Conservation (phyloP, 2,888 invertebrate genomes). For the Malacosoma neustria region DNA sequence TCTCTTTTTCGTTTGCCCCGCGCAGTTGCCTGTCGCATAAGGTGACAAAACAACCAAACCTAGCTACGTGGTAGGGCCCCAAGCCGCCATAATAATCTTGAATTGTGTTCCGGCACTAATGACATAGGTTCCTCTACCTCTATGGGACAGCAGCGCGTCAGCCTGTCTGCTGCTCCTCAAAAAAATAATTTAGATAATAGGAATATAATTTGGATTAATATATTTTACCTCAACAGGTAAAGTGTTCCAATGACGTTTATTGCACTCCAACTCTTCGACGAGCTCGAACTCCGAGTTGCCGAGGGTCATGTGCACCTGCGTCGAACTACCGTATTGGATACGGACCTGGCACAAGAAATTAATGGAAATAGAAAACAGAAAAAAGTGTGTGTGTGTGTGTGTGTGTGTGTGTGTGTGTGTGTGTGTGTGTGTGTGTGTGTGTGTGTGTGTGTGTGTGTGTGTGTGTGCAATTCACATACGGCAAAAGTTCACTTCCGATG, state of each 20-base stretch:
- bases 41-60: too few species aligned
- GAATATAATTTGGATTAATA: background rate
- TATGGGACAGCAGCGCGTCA: too few species aligned
- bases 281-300: conserved; percentile 80
- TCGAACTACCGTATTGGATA: conserved; percentile 74
- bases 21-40: too few species aligned
- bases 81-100: too few species aligned
- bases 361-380: too few species aligned
- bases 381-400: background rate
- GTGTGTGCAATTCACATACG: background rate
- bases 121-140: too few species aligned
- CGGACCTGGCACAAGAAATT: conserved; percentile 53
- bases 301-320: conserved; percentile 76
- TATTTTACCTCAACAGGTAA: conserved; percentile 76
- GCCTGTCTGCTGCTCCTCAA: too few species aligned
- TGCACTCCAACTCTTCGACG: conserved; percentile 80
- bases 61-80: too few species aligned
- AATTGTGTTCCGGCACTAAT: too few species aligned
- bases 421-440: background rate
- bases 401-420: background rate
- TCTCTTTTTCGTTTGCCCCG: too few species aligned
- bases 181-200: too few species aligned
- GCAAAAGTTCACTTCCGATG: too few species aligned
- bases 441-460: background rate
- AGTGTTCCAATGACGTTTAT: conserved; percentile 80